phyloP scores from a whole-genome alignment of 2,888 invertebrate genomes.

The Phengaris arion region DNA sequence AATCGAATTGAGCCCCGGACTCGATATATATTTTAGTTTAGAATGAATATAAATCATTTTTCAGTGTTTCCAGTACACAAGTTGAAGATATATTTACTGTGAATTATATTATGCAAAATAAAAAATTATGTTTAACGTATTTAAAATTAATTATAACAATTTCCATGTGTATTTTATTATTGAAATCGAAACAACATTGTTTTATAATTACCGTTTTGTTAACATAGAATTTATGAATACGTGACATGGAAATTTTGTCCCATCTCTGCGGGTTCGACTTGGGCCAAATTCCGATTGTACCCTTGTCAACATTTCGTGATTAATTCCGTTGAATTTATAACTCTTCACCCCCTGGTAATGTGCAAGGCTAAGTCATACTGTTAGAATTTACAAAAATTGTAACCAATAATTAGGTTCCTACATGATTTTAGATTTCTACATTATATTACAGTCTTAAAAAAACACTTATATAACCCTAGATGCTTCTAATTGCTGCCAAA shows the following conservation, averaged over 20 bases:
- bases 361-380: neutral
- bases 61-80: neutral
- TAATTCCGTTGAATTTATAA: conserved; percentile 36
- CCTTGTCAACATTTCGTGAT: conserved; percentile 40
- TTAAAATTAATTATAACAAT: neutral
- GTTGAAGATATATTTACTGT: neutral
- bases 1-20: too few relatives aligned
- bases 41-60: neutral
- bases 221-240: conserved; percentile 24
- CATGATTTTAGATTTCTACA: neutral
- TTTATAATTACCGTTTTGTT: conserved; percentile 21
- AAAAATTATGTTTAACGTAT: neutral
- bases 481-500: too few relatives aligned
- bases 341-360: conserved; percentile 24
- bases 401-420: neutral
- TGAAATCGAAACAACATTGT: neutral
- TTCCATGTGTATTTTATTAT: neutral
- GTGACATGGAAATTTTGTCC: conserved; percentile 24
- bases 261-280: conserved; percentile 28
- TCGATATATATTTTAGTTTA: neutral
- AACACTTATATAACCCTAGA: too few relatives aligned
- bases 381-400: neutral
- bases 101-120: neutral
- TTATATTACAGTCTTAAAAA: neutral
- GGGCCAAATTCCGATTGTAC: conserved; percentile 36